These are phyloP conservation scores for Drosophila watanabei DNA, from an alignment of 1,140 invertebrate genomes.

Conservation along the genomic window DNA sequence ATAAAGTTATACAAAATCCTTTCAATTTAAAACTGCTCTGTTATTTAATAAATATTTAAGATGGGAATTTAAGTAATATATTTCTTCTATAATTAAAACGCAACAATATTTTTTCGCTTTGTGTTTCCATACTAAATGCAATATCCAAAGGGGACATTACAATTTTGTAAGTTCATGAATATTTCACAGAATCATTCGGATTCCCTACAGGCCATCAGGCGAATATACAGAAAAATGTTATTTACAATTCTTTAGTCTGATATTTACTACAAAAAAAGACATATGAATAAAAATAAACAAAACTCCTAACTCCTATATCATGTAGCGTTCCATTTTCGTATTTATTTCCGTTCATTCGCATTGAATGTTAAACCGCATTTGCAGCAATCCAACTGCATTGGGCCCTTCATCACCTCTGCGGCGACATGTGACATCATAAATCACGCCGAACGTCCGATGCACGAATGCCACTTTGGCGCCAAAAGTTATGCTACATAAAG, in stretches of 20 bases:
- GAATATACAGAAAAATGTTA: slow-evolving; percentile 3
- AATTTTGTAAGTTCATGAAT: slow-evolving; percentile 13
- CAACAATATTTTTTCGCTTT: background rate
- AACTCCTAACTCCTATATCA: slow-evolving; percentile 13
- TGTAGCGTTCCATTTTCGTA: background rate
- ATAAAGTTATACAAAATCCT: background rate
- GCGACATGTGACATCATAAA: slow-evolving; percentile 61
- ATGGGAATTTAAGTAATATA: background rate
- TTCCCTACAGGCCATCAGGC: background rate
- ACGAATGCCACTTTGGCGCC: slow-evolving; percentile 68
- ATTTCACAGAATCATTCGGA: background rate
- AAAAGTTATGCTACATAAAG: slow-evolving; percentile 74
- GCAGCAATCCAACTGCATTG: slow-evolving; percentile 33
- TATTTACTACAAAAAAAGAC: background rate
- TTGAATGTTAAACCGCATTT: slow-evolving; percentile 25
- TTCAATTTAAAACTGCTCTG: background rate
- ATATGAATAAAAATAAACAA: slow-evolving; percentile 18
- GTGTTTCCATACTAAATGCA: background rate
- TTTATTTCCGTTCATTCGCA: slow-evolving; percentile 9
- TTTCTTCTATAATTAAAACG: rapidly evolving
- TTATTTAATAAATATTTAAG: background rate
- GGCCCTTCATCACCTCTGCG: slow-evolving; percentile 61
- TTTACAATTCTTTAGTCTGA: slow-evolving; percentile 12
- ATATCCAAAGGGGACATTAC: background rate
- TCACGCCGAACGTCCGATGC: slow-evolving; percentile 49